Evolutionary conservation across 2,113 vertebrate genomes (phyloP).

Genomic region (Limanda limanda): DNA sequence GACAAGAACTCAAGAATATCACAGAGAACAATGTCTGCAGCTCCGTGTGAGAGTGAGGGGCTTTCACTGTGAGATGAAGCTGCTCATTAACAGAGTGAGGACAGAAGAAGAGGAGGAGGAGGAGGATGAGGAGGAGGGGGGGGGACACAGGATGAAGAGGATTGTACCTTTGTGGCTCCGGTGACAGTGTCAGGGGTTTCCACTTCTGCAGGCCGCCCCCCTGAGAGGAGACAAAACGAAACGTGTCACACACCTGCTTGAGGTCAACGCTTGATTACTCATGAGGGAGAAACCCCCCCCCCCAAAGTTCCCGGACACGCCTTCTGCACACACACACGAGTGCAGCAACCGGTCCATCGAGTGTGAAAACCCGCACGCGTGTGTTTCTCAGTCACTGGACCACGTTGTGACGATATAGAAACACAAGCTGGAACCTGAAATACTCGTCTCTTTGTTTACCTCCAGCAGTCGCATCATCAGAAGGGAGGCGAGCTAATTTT

Average conservation of each 20-base stretch:
- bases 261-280: constrained; percentile 6
- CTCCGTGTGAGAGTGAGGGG: too few species aligned
- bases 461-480: background rate
- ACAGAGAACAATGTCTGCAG: background rate
- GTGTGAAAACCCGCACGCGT: background rate
- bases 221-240: constrained; percentile 74
- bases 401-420: background rate
- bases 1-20: constrained; percentile 5
- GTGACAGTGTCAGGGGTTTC: constrained; percentile 85
- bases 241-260: constrained; percentile 33
- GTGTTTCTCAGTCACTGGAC: constrained; percentile 23
- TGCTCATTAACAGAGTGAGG: background rate
- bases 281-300: constrained; percentile 25
- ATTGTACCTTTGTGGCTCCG: constrained; percentile 89
- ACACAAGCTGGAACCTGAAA: constrained; percentile 67
- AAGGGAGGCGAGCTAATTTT: constrained; percentile 1
- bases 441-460: constrained; percentile 63
- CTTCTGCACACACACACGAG: constrained; percentile 10
- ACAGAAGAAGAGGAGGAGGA: too few species aligned
- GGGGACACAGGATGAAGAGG: background rate
- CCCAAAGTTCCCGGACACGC: constrained; percentile 27
- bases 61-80: background rate
- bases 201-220: constrained; percentile 84
- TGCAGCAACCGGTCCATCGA: background rate
- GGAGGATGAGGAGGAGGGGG: background rate